These are phyloP conservation scores for Microctenopoma steveboyesi DNA, from an alignment of 2,797 vertebrate genomes.

Conservation along the genomic window DNA sequence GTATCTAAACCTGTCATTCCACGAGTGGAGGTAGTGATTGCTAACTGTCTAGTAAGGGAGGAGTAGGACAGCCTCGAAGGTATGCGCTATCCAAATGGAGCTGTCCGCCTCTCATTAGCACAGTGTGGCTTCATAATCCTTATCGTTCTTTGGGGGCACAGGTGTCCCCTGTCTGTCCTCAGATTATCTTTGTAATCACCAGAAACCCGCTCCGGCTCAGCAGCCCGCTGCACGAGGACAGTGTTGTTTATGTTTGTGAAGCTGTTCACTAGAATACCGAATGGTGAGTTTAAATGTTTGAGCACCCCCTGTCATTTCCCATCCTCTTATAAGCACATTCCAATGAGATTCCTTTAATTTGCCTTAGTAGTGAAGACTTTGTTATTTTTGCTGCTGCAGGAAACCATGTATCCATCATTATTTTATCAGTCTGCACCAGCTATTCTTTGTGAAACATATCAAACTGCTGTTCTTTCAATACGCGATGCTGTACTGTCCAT, in stretches of 20 bases:
- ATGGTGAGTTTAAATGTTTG: conserved; percentile 55
- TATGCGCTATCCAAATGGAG: conserved; percentile 38
- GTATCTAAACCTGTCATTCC: conserved; percentile 24
- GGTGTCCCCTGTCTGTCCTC: conserved; percentile 84
- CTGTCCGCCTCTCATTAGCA: conserved; percentile 76
- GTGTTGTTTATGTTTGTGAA: conserved; percentile 71
- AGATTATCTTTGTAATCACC: conserved; percentile 84
- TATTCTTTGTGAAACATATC: neutral
- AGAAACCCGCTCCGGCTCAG: conserved; percentile 47
- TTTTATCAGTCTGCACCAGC: neutral
- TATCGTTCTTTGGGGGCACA: conserved; percentile 75
- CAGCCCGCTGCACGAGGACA: conserved; percentile 45
- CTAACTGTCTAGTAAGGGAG: conserved; percentile 30
- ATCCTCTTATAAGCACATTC: conserved; percentile 48
- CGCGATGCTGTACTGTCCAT: neutral
- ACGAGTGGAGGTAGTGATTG: neutral
- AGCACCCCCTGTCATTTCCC: conserved; percentile 34
- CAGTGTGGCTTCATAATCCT: conserved; percentile 79
- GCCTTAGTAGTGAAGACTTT: conserved; percentile 11
- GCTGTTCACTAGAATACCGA: conserved; percentile 72
- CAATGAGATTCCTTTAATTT: conserved; percentile 37
- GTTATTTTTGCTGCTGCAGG: conserved; percentile 6
- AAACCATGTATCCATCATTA: neutral
- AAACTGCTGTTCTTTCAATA: neutral
- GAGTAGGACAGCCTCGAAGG: conserved; percentile 25